Evolutionary conservation across 2,888 invertebrate genomes (phyloP).

Genomic region (Abrostola triplasia): DNA sequence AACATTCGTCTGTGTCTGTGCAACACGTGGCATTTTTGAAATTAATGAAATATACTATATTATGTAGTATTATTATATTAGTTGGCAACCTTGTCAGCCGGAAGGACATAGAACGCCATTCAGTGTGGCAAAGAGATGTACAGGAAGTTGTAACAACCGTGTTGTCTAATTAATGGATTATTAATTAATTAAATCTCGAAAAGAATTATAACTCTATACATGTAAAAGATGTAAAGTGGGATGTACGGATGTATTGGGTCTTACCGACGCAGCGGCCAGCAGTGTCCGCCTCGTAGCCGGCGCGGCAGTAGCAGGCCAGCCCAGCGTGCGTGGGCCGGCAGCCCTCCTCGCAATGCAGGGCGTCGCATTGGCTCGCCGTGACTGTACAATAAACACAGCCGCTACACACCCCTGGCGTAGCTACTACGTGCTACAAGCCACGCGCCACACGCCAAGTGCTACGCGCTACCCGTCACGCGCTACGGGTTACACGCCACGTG

Average conservation of each 20-base stretch:
- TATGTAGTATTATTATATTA: no score
- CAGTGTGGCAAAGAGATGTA: no score
- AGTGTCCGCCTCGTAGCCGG: slow-evolving; percentile 90
- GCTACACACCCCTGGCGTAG: slow-evolving; percentile 43
- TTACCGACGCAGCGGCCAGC: slow-evolving; percentile 89
- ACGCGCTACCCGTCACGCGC: slow-evolving; percentile 81
- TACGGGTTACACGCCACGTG: slow-evolving; percentile 11
- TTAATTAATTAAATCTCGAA: no score
- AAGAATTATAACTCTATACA: no score
- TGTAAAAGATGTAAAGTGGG: no score
- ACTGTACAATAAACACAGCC: slow-evolving; percentile 64
- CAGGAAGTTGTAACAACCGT: no score
- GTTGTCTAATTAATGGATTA: no score
- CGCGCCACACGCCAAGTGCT: slow-evolving; percentile 26
- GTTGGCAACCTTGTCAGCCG: no score
- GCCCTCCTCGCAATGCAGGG: slow-evolving; percentile 89
- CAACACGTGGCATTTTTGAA: neutral
- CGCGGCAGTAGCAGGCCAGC: slow-evolving; percentile 92
- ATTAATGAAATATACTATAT: no score
- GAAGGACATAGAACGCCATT: no score
- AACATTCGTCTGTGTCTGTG: slow-evolving; percentile 93
- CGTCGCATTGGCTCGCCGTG: slow-evolving; percentile 78
- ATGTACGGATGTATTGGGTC: slow-evolving; percentile 27
- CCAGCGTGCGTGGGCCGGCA: slow-evolving; percentile 92
- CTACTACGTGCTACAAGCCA: slow-evolving; percentile 79